These are phyloP conservation scores for Rhipidura dahli DNA, from an alignment of 2,113 vertebrate species.

Conservation along the genomic window DNA sequence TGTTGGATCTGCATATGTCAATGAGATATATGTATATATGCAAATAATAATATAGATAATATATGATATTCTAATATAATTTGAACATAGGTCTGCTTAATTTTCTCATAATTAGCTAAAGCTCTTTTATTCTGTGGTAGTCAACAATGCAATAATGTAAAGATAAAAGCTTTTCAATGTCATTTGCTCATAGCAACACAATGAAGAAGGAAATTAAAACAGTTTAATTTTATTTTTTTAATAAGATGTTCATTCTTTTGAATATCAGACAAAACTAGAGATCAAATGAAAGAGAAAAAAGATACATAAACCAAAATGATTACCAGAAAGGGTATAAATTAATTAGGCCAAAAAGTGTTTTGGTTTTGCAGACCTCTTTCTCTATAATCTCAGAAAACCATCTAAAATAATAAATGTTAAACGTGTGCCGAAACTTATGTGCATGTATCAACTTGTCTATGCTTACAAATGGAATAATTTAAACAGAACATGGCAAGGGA, in stretches of 20 bases:
- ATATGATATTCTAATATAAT: not conserved
- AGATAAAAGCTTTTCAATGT: not conserved
- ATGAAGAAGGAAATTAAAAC: not conserved
- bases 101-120: not conserved
- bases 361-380: not conserved
- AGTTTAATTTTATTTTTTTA: not conserved
- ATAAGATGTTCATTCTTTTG: not conserved
- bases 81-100: not conserved
- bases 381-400: conserved; percentile 19
- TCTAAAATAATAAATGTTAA: conserved; percentile 16
- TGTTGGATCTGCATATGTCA: not conserved
- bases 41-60: not conserved
- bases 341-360: not conserved
- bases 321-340: not conserved
- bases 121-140: not conserved
- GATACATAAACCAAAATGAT: not conserved
- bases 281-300: not conserved
- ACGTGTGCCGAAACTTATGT: not conserved
- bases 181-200: not conserved
- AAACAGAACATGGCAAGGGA: conserved; percentile 20
- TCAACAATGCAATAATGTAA: not conserved
- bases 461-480: conserved; percentile 30
- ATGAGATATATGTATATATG: not conserved
- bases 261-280: not conserved
- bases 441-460: not conserved